Conservation (phyloP, 1,140 invertebrate genomes). For the Hetaerina americana region DNA sequence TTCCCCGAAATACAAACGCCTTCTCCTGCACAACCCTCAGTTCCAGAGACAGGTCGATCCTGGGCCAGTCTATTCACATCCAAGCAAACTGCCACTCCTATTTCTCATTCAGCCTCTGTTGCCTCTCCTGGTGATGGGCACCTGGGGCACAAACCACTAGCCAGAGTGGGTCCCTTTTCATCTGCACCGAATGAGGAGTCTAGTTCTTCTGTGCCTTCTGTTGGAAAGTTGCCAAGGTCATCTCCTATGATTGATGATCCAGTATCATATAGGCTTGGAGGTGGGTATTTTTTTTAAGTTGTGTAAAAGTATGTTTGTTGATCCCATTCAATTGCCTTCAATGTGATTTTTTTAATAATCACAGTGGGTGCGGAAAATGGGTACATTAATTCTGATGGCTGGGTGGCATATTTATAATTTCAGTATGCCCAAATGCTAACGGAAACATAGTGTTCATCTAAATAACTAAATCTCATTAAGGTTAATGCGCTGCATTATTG, state of each 20-base stretch:
- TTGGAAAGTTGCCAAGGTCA: not conserved
- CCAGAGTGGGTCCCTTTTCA: not conserved
- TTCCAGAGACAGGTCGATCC: not conserved
- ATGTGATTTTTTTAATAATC: not conserved
- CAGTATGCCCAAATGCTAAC: too few relatives aligned
- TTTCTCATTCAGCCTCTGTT: not conserved
- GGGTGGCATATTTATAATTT: not conserved
- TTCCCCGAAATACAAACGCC: not conserved
- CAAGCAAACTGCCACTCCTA: not conserved
- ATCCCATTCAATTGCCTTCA: not conserved
- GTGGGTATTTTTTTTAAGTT: slow-evolving; percentile 25
- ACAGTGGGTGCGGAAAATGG: not conserved
- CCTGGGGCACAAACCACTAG: not conserved
- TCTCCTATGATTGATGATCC: slow-evolving; percentile 37
- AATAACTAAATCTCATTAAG: too few relatives aligned
- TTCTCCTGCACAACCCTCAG: not conserved
- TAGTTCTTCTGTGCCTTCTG: not conserved
- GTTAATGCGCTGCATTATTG: too few relatives aligned
- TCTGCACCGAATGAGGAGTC: not conserved
- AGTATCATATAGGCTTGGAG: slow-evolving; percentile 47
- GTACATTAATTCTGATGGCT: not conserved
- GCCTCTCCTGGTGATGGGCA: not conserved
- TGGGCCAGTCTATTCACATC: not conserved
- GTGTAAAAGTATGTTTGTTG: not conserved
- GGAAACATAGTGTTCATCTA: too few relatives aligned